Evolutionary conservation across 2,888 invertebrate genomes (phyloP).

Genomic region (Blera fallax): DNA sequence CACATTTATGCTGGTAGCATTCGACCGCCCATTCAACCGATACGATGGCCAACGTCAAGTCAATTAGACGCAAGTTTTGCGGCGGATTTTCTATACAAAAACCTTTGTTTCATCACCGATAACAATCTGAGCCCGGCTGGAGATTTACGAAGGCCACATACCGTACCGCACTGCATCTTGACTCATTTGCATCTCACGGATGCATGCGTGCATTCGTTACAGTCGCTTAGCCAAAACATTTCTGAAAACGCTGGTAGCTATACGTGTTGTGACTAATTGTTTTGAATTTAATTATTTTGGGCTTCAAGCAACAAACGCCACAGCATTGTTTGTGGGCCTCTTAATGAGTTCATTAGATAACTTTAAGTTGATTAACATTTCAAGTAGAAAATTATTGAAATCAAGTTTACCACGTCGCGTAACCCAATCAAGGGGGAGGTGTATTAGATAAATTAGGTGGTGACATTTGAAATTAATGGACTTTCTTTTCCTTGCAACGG

Average conservation of each 20-base stretch:
- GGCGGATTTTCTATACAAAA: not conserved
- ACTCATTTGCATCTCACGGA: conserved; percentile 39
- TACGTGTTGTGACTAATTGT: conserved; percentile 65
- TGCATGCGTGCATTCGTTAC: conserved; percentile 28
- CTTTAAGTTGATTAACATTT: conserved; percentile 57
- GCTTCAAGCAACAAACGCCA: conserved; percentile 8
- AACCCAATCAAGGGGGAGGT: conserved; percentile 17
- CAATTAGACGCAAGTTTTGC: conserved; percentile 21
- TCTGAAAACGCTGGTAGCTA: conserved; percentile 57
- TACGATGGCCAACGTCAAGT: conserved; percentile 2
- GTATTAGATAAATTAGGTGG: conserved; percentile 36
- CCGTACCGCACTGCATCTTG: not conserved
- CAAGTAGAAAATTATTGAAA: conserved; percentile 68
- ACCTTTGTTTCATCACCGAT: conserved; percentile 42
- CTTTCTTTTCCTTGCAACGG: conserved; percentile 34
- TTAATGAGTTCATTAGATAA: conserved; percentile 62
- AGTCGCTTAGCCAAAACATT: conserved; percentile 12
- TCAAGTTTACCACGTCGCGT: conserved; percentile 31
- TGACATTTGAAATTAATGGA: conserved; percentile 51
- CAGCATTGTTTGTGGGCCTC: conserved; percentile 26
- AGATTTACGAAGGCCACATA: not conserved
- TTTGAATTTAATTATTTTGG: conserved; percentile 58
- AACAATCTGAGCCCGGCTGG: conserved; percentile 25
- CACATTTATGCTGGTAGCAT: conserved; percentile 7
- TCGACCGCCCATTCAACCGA: conserved; percentile 9